A percentile compares a stretch with the other conserved stretches of the same genome.
Evolutionary conservation across 2,113 vertebrate genomes (phyloP).

Genomic region (Mus musculus): GRCm39 chr2:167276001-167276500

Average conservation of each 20-base stretch:
- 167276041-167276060: background rate
- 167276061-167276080: background rate
- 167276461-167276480: background rate
- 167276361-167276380: background rate
- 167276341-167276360: background rate
- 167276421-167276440: background rate
- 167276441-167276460: background rate
- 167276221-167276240: background rate
- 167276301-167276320: background rate
- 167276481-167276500: background rate
- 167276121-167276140: too few species aligned
- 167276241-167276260: background rate
- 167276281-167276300: background rate
- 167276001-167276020: background rate
- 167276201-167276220: too few species aligned
- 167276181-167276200: too few species aligned
- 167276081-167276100: too few species aligned
- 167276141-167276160: too few species aligned
- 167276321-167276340: too few species aligned
- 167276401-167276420: background rate
- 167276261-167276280: background rate
- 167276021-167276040: background rate
- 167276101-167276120: too few species aligned
- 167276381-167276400: background rate
- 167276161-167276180: too few species aligned